Base-by-base conservation (phyloP, 2,113 vertebrate genomes). In the Tapirus terrestris region DNA sequence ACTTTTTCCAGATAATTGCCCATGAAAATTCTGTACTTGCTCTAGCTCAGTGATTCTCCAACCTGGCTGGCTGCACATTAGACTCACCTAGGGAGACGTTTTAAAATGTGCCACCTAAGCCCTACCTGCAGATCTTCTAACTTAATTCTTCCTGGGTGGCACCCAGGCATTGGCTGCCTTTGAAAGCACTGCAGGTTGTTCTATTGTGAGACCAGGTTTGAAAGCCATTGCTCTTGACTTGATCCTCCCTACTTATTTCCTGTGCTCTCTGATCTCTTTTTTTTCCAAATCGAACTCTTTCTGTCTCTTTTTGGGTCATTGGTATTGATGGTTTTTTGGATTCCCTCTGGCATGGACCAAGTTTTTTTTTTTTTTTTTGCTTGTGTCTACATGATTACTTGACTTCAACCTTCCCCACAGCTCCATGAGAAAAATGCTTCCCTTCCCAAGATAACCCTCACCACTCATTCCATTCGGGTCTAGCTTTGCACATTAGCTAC, bases 11-110 rank as follows among this genome's bases (percentile, higher is more conserved):
- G 53, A 48, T 67, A 95, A 88, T 73, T 91, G 31, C 51, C 82
- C 63, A 56, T 90, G 56, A 94, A 83, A 76, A 73, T 91, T 85
- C 61, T 89, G 33, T 77, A 45, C 43, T 72, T 96, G 87, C 31
- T 87, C 16, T 58, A 39, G 21, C 4, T 92, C 36, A 21, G 33
- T 90, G 56, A 94, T 82, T 90, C 12, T 72, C 39, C 51, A 51
- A 11, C 9, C 7, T 72, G 17, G 14, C 5, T 90, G 14, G 14
- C 5, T 90, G 18, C 4, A 45, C 14, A 72, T 48, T 96, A 76
- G 89, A 94, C 73, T 53, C 14, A 70, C n/a, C 25, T 65, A 16
- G 33, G 56, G 79, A 83, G 48, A 75, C 13, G 73, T 45, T 36
- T 60, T 61, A 1, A 29, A 60, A 58, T 36, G 45, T 31, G 17